Percentiles rank a stretch among this genome's conserved stretches.
phyloP scores from a whole-genome alignment of 53 echinoderm and acorn worm species.

The Echinometra lucunter region DNA sequence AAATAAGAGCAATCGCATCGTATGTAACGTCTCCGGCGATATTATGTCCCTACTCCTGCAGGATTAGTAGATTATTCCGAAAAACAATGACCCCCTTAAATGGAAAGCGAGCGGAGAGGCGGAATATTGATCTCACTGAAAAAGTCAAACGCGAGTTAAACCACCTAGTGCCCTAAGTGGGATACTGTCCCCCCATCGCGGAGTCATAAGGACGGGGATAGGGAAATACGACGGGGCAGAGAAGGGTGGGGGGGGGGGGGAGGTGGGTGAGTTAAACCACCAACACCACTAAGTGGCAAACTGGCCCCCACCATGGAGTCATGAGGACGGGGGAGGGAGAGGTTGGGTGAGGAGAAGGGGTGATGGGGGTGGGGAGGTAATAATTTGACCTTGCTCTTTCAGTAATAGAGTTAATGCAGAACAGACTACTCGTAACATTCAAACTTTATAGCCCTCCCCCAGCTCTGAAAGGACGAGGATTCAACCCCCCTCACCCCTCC shows the following conservation, averaged over 20 bases:
- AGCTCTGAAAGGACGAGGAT: too few species aligned
- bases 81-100: conserved; percentile 61
- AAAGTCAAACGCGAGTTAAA: conserved; percentile 55
- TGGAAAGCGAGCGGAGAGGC: conserved; percentile 53
- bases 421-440: too few species aligned
- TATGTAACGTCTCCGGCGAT: background rate
- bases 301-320: too few species aligned
- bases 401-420: too few species aligned
- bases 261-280: background rate
- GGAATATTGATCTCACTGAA: conserved; percentile 24
- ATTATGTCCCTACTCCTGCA: background rate
- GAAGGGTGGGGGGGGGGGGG: background rate
- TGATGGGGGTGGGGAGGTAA: too few species aligned
- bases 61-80: conserved; percentile 28
- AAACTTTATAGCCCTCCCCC: too few species aligned
- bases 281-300: too few species aligned
- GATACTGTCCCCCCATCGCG: background rate
- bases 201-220: background rate
- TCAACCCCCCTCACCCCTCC: too few species aligned
- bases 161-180: conserved; percentile 26
- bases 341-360: too few species aligned
- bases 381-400: too few species aligned
- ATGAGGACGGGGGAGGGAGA: background rate
- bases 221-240: background rate
- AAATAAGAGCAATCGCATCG: background rate